Conservation (phyloP, 1,140 invertebrate genomes). For the Panulirus ornatus region DNA sequence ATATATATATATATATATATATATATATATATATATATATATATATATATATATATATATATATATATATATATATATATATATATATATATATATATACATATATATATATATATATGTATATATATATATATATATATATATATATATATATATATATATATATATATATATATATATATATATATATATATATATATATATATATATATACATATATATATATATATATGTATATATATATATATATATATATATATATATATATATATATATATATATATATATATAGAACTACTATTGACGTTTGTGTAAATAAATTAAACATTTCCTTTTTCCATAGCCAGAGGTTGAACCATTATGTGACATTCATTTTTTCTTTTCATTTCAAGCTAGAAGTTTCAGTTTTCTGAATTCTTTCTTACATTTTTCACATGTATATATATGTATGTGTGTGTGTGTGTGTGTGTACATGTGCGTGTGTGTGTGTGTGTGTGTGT, state of each 20-base stretch:
- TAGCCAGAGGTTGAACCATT: too few species aligned
- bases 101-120: constrained; percentile 20
- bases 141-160: constrained; percentile 26
- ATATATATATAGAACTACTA: too few species aligned
- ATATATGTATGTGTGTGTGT: neutral
- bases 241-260: constrained; percentile 4
- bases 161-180: constrained; percentile 19
- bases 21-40: constrained; percentile 1
- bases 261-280: constrained; percentile 26
- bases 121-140: constrained; percentile 26
- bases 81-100: constrained; percentile 16
- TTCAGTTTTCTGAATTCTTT: too few species aligned
- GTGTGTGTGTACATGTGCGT: neutral
- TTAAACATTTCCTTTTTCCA: too few species aligned
- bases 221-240: constrained; percentile 21
- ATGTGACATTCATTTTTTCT: too few species aligned
- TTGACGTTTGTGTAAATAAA: too few species aligned
- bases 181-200: constrained; percentile 25
- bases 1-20: constrained; percentile 12
- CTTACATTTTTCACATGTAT: too few species aligned
- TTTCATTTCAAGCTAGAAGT: too few species aligned
- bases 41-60: neutral
- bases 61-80: neutral
- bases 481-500: neutral
- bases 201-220: constrained; percentile 22